Conservation (phyloP, 2,888 invertebrate species). For the Lissonota sp. region DNA sequence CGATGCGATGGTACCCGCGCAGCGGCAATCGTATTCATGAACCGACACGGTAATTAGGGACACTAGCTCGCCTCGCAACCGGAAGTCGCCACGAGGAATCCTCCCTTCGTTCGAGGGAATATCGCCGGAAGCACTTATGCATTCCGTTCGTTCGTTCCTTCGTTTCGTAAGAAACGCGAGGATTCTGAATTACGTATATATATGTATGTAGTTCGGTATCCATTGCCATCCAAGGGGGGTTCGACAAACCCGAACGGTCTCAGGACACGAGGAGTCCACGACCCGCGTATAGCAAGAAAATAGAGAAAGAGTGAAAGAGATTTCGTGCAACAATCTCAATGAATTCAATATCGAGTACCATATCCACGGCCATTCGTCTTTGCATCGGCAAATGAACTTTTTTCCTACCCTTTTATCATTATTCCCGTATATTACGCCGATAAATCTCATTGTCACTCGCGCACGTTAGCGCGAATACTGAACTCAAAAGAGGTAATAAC, state of each 20-base stretch:
- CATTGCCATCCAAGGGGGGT: constrained; percentile 51
- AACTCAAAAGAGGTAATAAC: background rate
- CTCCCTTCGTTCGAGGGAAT: constrained; percentile 78
- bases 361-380: background rate
- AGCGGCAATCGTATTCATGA: constrained; percentile 83
- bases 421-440: background rate
- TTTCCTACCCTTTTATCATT: constrained; percentile 1
- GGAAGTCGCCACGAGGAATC: constrained; percentile 83
- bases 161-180: constrained; percentile 74
- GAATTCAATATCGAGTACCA: background rate
- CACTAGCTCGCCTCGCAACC: constrained; percentile 83
- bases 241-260: constrained; percentile 50
- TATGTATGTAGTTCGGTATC: constrained; percentile 9
- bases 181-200: constrained; percentile 70
- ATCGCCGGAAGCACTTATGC: constrained; percentile 83
- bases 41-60: constrained; percentile 84
- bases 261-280: constrained; percentile 40
- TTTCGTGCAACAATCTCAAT: too few species aligned
- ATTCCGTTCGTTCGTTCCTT: constrained; percentile 78
- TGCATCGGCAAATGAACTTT: background rate
- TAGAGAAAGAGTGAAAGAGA: too few species aligned
- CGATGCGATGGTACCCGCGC: constrained; percentile 34
- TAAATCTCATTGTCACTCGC: constrained; percentile 36
- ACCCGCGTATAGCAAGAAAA: background rate
- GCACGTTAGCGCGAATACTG: constrained; percentile 2